Percentiles rank a stretch among this genome's conserved stretches.
phyloP scores from a whole-genome alignment of 2,888 invertebrate species.

The Chrysolina oricalcia region DNA sequence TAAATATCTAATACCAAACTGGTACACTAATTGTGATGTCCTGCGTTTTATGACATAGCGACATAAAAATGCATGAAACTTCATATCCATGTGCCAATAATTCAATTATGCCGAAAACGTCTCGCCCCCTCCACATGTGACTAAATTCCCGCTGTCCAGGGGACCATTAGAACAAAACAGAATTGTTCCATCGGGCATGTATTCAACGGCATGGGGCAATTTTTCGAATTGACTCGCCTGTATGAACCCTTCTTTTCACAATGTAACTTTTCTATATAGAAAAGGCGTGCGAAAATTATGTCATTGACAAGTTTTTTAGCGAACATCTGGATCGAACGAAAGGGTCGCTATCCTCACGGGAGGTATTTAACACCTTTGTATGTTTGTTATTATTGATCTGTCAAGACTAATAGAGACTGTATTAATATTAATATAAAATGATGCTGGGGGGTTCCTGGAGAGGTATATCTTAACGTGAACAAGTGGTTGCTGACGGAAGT shows the following conservation, averaged over 20 bases:
- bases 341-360: conserved; percentile 51
- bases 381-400: conserved; percentile 55
- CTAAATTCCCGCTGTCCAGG: conserved; percentile 40
- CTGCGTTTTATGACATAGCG: not conserved
- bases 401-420: conserved; percentile 48
- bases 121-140: conserved; percentile 43
- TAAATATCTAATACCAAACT: too few relatives aligned
- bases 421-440: conserved; percentile 38
- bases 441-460: conserved; percentile 7
- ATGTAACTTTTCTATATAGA: conserved; percentile 63
- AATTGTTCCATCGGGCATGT: conserved; percentile 39
- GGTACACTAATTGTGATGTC: too few relatives aligned
- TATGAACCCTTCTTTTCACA: conserved; percentile 59
- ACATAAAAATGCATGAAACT: not conserved
- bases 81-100: conserved; percentile 40
- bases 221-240: conserved; percentile 61
- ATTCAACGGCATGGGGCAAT: conserved; percentile 48
- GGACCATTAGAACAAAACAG: conserved; percentile 48
- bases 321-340: conserved; percentile 49
- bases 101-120: conserved; percentile 43
- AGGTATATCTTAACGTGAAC: not conserved
- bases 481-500: too few relatives aligned
- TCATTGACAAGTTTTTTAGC: conserved; percentile 63
- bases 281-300: conserved; percentile 68
- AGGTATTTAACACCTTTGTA: conserved; percentile 54